Conservation (phyloP, 2,113 vertebrate species). For the Callocephalon fimbriatum region DNA sequence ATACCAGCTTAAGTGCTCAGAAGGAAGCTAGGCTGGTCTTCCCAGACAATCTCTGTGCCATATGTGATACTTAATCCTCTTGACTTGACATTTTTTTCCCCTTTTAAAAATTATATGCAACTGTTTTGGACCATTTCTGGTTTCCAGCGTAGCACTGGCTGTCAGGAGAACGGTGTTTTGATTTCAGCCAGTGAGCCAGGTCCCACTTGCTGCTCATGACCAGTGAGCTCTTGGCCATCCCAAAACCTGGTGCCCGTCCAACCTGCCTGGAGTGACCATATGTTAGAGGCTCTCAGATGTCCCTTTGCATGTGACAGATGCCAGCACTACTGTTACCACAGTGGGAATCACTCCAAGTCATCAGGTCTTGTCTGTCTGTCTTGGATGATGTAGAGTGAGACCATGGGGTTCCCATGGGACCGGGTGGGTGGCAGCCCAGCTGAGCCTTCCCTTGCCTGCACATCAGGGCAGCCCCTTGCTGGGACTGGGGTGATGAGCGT, state of each 20-base stretch:
- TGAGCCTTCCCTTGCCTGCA: background rate
- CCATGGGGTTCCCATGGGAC: background rate
- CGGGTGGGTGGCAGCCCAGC: background rate
- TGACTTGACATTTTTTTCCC: background rate
- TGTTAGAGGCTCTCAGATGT: background rate
- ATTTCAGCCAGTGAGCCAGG: background rate
- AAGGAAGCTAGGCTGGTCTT: background rate
- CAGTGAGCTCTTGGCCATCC: background rate
- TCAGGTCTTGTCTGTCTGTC: background rate
- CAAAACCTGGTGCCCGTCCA: background rate
- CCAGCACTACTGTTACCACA: background rate
- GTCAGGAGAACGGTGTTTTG: accelerated
- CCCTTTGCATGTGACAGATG: accelerated
- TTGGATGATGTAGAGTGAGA: background rate
- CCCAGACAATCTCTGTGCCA: background rate
- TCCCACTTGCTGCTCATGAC: background rate
- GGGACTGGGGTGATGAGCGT: background rate
- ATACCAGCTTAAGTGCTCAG: background rate
- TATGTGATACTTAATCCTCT: slow-evolving; percentile 20
- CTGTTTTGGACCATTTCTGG: background rate
- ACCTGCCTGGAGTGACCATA: background rate
- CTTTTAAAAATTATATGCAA: background rate
- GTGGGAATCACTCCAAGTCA: background rate
- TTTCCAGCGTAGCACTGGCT: background rate
- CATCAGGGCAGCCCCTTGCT: accelerated